phyloP scores from a whole-genome alignment of 2,888 invertebrate species.

The Andrena bucephala region DNA sequence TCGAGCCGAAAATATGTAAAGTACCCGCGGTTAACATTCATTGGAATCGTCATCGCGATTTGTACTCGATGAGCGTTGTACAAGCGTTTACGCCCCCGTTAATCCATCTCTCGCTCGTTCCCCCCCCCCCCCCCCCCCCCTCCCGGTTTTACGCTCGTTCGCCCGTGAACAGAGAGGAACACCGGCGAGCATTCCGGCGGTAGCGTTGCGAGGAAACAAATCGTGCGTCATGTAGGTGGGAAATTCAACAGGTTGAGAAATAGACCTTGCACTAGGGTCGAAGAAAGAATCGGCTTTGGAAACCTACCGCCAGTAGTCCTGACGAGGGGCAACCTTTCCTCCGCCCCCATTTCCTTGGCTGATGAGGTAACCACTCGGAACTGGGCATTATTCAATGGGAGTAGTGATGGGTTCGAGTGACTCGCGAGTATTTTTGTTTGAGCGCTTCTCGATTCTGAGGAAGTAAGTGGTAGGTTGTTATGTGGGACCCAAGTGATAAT shows the following conservation, averaged over 20 bases:
- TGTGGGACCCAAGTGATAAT: background rate
- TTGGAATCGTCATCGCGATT: constrained; percentile 50
- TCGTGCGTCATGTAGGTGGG: constrained; percentile 61
- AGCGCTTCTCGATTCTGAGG: background rate
- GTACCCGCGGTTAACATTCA: constrained; percentile 39
- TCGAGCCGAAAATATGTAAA: constrained; percentile 46
- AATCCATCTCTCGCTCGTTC: constrained; percentile 30
- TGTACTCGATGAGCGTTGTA: constrained; percentile 20
- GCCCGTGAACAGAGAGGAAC: constrained; percentile 30
- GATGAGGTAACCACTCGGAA: background rate
- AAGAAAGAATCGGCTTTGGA: background rate
- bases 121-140: background rate
- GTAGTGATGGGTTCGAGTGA: background rate
- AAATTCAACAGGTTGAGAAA: constrained; percentile 72
- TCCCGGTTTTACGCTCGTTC: constrained; percentile 6
- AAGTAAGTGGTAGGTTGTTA: background rate
- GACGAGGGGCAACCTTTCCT: background rate
- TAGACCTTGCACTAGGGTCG: constrained; percentile 33
- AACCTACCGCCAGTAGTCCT: background rate
- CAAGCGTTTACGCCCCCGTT: constrained; percentile 29
- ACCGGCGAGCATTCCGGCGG: constrained; percentile 30
- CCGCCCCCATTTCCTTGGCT: background rate
- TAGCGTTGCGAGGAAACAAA: constrained; percentile 63
- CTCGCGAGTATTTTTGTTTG: constrained; percentile 1
- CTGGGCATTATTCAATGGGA: background rate